A percentile compares a stretch with the other conserved stretches of the same genome.
Evolutionary conservation across 1,140 invertebrate species (phyloP).

Genomic region (Pseudomyrmex sp.): DNA sequence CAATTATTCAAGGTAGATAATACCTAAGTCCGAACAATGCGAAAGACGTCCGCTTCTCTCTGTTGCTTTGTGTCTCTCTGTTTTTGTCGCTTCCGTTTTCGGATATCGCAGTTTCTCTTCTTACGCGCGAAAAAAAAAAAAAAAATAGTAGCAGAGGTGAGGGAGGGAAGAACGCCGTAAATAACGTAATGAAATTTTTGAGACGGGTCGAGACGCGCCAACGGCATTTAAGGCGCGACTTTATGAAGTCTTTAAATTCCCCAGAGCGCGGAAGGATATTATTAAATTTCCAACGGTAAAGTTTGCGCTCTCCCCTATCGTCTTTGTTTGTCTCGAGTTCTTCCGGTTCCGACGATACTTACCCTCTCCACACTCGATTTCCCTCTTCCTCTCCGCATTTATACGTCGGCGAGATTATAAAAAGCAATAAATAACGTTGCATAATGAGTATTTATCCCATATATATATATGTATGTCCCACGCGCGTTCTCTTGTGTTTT

Average conservation of each 20-base stretch:
- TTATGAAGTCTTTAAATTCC: conserved; percentile 61
- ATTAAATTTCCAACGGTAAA: conserved; percentile 62
- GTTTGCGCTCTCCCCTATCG: conserved; percentile 29
- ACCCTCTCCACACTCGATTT: background rate
- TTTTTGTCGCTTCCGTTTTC: conserved; percentile 14
- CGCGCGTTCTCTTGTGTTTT: conserved; percentile 7
- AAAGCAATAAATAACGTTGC: conserved; percentile 51
- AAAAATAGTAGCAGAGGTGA: background rate
- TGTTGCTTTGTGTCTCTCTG: background rate
- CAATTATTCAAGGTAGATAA: conserved; percentile 72
- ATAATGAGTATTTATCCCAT: conserved; percentile 38
- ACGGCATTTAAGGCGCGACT: conserved; percentile 58
- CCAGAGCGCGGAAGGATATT: conserved; percentile 46
- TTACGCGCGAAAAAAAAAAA: too few species aligned
- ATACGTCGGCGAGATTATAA: conserved; percentile 30
- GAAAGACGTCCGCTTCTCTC: background rate
- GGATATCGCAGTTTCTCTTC: background rate
- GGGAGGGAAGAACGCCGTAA: conserved; percentile 30
- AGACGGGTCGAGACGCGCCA: conserved; percentile 51
- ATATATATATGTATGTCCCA: background rate
- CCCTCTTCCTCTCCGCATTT: background rate
- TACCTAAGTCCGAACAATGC: background rate
- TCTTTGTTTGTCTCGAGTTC: conserved; percentile 45
- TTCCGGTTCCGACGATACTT: conserved; percentile 50
- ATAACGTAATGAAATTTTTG: conserved; percentile 59